A percentile compares a stretch with the other conserved stretches of the same genome.
Conservation (phyloP, 2,888 invertebrate genomes). For the Lycocerus yunnanus region DNA sequence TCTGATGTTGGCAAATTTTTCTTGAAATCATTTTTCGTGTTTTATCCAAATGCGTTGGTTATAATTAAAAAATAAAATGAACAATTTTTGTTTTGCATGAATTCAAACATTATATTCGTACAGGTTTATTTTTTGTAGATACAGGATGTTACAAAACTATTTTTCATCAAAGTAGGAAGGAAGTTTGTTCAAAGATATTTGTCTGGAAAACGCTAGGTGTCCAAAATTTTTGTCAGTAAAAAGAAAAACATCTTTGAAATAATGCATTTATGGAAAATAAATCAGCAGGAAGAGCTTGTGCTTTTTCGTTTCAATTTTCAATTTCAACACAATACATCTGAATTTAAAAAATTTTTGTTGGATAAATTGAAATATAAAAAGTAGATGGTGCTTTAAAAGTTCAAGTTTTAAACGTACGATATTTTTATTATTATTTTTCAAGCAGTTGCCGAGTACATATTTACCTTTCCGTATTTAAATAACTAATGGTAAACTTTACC, state of each 20-base stretch:
- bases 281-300: neutral
- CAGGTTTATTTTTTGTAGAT: neutral
- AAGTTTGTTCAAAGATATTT: neutral
- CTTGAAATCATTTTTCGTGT: neutral
- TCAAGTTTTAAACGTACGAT: neutral
- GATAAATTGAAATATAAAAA: neutral
- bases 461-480: neutral
- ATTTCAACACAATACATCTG: too few species aligned
- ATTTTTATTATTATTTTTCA: neutral
- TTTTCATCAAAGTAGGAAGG: too few species aligned
- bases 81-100: neutral
- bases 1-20: neutral
- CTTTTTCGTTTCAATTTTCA: neutral
- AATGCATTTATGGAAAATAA: too few species aligned
- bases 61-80: neutral
- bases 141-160: too few species aligned
- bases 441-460: neutral
- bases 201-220: too few species aligned
- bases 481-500: neutral
- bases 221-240: too few species aligned
- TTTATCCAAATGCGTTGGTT: neutral
- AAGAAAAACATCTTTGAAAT: neutral
- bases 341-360: neutral
- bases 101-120: neutral
- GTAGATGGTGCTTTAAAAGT: neutral